phyloP scores from a whole-genome alignment of 1,140 invertebrate genomes.

The Danaus melanippus region DNA sequence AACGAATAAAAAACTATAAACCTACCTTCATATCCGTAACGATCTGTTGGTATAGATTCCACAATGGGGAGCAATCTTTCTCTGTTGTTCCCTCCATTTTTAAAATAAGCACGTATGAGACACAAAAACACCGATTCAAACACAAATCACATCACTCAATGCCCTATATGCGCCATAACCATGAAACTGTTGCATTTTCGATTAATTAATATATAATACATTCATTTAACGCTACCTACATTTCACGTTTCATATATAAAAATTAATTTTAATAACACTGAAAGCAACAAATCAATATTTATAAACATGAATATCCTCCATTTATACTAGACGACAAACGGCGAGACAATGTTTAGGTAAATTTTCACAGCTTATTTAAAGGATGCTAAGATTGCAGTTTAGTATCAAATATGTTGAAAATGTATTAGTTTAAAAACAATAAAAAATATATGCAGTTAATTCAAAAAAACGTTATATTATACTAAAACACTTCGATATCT shows the following conservation, averaged over 20 bases:
- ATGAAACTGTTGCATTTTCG: conserved; percentile 59
- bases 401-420: conserved; percentile 18
- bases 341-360: conserved; percentile 27
- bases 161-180: conserved; percentile 35
- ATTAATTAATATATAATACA: conserved; percentile 26
- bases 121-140: conserved; percentile 48
- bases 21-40: conserved; percentile 71
- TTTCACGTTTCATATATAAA: conserved; percentile 48
- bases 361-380: conserved; percentile 20
- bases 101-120: conserved; percentile 45
- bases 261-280: conserved; percentile 44
- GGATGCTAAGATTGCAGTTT: conserved; percentile 6
- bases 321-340: conserved; percentile 29
- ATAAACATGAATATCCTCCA: conserved; percentile 64
- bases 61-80: conserved; percentile 70
- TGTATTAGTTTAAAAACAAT: conserved; percentile 16
- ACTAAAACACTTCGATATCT: conserved; percentile 24
- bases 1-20: conserved; percentile 24
- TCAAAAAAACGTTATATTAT: conserved; percentile 43
- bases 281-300: conserved; percentile 69
- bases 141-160: conserved; percentile 37
- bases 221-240: conserved; percentile 45
- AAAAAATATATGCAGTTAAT: conserved; percentile 35
- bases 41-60: conserved; percentile 70
- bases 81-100: conserved; percentile 69